Conservation (phyloP, 2,797 vertebrate genomes). For the Amblyopsis hoosieri region DNA sequence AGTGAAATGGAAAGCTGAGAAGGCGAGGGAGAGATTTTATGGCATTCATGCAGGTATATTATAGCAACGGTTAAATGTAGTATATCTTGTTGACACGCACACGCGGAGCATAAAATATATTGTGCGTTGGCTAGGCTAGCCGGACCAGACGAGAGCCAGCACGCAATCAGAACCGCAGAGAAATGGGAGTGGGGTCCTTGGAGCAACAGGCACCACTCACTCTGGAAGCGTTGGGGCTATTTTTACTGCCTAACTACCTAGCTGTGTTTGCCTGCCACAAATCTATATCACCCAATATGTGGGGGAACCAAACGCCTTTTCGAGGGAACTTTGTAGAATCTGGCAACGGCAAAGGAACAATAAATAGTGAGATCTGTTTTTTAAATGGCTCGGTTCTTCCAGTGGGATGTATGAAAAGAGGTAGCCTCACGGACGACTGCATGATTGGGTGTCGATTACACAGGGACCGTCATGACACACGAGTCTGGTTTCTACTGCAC, state of each 20-base stretch:
- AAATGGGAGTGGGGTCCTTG: constrained; percentile 44
- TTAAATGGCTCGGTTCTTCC: constrained; percentile 56
- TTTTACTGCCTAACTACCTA: constrained; percentile 60
- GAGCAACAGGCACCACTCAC: constrained; percentile 54
- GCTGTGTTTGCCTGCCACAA: constrained; percentile 55
- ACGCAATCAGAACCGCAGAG: constrained; percentile 5
- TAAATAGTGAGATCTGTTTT: constrained; percentile 62
- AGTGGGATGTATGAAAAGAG: constrained; percentile 54
- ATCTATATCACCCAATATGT: constrained; percentile 50
- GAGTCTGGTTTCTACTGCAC: constrained; percentile 35
- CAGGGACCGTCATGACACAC: constrained; percentile 43
- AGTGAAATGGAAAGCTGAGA: constrained; percentile 35
- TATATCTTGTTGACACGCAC: constrained; percentile 7
- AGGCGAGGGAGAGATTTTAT: constrained; percentile 14
- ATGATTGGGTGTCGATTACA: constrained; percentile 59
- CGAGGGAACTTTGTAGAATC: constrained; percentile 49
- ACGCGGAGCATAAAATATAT: constrained; percentile 24
- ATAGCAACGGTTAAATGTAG: constrained; percentile 10
- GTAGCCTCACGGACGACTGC: constrained; percentile 47
- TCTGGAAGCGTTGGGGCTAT: constrained; percentile 44
- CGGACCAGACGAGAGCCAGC: constrained; percentile 40
- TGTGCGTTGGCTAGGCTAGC: constrained; percentile 34
- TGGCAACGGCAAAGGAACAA: constrained; percentile 63
- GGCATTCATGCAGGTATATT: constrained; percentile 33
- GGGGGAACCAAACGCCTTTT: constrained; percentile 33